Base-by-base conservation (phyloP, 2,113 vertebrate genomes). In the Epinephelus lanceolatus region DNA sequence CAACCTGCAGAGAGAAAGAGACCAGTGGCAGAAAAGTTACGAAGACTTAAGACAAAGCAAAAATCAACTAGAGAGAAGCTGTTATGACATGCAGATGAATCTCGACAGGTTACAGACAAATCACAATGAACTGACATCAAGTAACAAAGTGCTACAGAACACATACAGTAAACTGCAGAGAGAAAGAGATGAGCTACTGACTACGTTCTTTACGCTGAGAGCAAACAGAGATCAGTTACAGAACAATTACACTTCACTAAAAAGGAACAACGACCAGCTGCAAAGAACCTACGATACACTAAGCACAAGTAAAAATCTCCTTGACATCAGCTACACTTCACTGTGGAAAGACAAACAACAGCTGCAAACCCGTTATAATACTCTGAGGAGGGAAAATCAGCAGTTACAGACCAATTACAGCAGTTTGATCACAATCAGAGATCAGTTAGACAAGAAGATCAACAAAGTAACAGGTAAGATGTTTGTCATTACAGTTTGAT, bases 401-500 rank as follows among this genome's bases (percentile, higher is more conserved):
- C 12, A 72, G 47, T 12, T 85, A 23, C 37, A 82, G 23, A 30
- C 5, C 27, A 70, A 63, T 6, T 67, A 60, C 55, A 83, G 14
- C 30, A 23, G 2, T 11, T 10, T 86, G 49, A 11, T 17, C 2
- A 5, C 42, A 79, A 17, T 1, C 1, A 77, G 4, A 65, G 40
- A 87, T 9, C 9, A 60, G 21, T 11, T 86, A 2, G n/a, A 84
- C 61, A 68, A 9, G 23, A 37, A 45, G 7, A 3, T 86, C 0
- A 7, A 71, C 30, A 81, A 82, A 60, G 0, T 76, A 11, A 23
- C 3, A 60, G 55, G 92, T 89, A 60, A 66, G 67, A 25, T 6
- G 10, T 51, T 57, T 56, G 10, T 59, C 12, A 6, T 10, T 4
- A 42, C 45, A 4, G 9, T 27, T 9, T 18, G 49, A 51, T 5